A percentile compares a stretch with the other conserved stretches of the same genome.
phyloP scores from a whole-genome alignment of 2,888 invertebrate species.

The Hypselothyrea guttata region DNA sequence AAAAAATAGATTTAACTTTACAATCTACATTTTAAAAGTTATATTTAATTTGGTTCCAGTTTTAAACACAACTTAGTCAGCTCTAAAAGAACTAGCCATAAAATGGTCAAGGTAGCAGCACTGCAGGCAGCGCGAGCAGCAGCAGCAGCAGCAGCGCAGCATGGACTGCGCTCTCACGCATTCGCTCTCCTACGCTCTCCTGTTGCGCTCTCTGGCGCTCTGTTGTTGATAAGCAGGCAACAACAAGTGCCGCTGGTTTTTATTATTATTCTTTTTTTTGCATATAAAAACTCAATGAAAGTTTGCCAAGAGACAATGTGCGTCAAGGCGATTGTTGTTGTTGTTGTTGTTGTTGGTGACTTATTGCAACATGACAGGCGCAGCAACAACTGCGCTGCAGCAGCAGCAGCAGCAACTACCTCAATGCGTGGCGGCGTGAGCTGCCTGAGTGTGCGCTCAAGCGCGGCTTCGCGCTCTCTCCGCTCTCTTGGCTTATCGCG shows the following conservation, averaged over 20 bases:
- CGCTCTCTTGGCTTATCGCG: background rate
- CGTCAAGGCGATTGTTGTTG: slow-evolving; percentile 59
- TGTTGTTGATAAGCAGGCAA: slow-evolving; percentile 64
- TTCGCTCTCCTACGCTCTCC: slow-evolving; percentile 14
- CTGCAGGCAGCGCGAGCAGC: too few species aligned
- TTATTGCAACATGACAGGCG: slow-evolving; percentile 48
- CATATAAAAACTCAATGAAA: slow-evolving; percentile 72
- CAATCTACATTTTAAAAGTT: too few species aligned
- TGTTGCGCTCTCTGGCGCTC: slow-evolving; percentile 38
- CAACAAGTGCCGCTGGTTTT: slow-evolving; percentile 26
- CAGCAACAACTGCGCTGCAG: slow-evolving; percentile 28
- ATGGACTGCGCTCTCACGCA: slow-evolving; percentile 28
- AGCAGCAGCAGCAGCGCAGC: slow-evolving; percentile 21
- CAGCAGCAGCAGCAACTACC: slow-evolving; percentile 33
- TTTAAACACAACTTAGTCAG: too few species aligned
- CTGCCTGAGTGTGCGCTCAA: slow-evolving; percentile 35
- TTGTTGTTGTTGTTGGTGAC: slow-evolving; percentile 35
- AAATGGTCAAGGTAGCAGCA: too few species aligned
- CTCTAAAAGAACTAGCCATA: too few species aligned
- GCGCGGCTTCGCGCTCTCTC: slow-evolving; percentile 14
- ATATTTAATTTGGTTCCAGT: too few species aligned
- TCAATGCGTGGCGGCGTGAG: slow-evolving; percentile 54
- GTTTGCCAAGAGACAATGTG: slow-evolving; percentile 64
- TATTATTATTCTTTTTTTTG: slow-evolving; percentile 40
- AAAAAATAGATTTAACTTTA: too few species aligned